Conservation (phyloP, 2,888 invertebrate genomes). For the Drosophila prolongata region DNA sequence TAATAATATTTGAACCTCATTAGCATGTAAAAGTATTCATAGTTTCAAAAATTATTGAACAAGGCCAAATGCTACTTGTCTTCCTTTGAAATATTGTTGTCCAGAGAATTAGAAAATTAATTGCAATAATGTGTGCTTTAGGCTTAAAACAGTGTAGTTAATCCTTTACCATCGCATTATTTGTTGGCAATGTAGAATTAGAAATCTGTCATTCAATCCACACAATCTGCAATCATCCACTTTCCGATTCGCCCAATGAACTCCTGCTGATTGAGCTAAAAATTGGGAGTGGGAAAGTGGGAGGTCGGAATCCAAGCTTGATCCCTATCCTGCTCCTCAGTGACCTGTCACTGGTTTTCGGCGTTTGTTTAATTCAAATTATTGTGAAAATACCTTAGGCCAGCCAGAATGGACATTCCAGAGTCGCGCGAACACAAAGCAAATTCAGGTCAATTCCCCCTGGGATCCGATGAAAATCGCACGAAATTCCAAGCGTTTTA, state of each 20-base stretch:
- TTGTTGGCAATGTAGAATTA: neutral
- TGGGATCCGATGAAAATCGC: constrained; percentile 47
- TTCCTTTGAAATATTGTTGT: too few species aligned
- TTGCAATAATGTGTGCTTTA: too few species aligned
- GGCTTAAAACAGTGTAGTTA: neutral
- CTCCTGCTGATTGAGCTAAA: neutral
- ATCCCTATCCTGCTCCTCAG: neutral
- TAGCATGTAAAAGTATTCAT: too few species aligned
- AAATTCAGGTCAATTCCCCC: constrained; percentile 63
- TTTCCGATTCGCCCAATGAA: neutral
- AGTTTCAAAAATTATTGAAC: too few species aligned
- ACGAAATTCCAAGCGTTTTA: constrained; percentile 52
- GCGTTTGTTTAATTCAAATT: constrained; percentile 35
- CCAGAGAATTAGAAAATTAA: too few species aligned
- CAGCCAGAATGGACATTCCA: constrained; percentile 18
- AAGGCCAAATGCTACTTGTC: too few species aligned
- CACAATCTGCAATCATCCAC: constrained; percentile 18
- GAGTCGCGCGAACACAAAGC: constrained; percentile 25
- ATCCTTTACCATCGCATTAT: neutral
- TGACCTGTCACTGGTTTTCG: constrained; percentile 18
- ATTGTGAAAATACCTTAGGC: constrained; percentile 29
- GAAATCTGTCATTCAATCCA: neutral
- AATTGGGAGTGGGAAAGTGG: neutral
- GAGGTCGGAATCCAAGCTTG: neutral
- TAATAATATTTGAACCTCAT: too few species aligned